Percentiles rank a stretch among this genome's conserved stretches.
Conservation (phyloP, 2,113 vertebrate species). For the Microcebus ravelobensis region DNA sequence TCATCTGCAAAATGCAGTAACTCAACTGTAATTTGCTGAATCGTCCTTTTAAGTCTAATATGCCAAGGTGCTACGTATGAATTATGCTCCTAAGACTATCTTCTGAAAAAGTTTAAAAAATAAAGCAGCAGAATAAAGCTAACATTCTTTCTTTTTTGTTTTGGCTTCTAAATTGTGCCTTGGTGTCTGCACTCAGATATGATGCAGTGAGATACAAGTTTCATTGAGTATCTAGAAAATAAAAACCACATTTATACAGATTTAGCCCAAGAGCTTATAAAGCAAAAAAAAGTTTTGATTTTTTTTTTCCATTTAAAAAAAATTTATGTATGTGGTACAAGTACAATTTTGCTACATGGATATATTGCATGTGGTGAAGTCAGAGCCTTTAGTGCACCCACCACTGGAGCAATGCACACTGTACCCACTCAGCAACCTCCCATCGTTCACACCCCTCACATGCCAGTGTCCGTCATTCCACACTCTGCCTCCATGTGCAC, state of each 20-base stretch:
- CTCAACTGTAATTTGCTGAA: not conserved
- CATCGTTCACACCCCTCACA: too few species aligned
- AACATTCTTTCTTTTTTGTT: not conserved
- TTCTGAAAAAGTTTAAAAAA: slow-evolving; percentile 15
- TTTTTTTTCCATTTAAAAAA: not conserved
- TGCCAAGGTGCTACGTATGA: not conserved
- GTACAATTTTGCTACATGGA: too few species aligned
- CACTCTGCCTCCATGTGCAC: too few species aligned
- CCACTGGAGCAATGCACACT: too few species aligned
- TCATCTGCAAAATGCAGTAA: not conserved
- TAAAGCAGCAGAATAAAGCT: not conserved
- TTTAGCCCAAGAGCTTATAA: slow-evolving; percentile 67
- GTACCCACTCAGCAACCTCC: too few species aligned
- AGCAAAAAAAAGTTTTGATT: not conserved
- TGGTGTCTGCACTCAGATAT: slow-evolving; percentile 69
- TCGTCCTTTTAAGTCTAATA: not conserved
- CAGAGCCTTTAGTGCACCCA: too few species aligned
- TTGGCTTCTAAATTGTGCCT: slow-evolving; percentile 65
- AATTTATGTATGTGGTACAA: too few species aligned
- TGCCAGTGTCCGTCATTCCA: too few species aligned
- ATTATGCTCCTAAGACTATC: not conserved
- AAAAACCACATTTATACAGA: slow-evolving; percentile 78
- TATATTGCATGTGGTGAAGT: too few species aligned
- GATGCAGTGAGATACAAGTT: slow-evolving; percentile 66
- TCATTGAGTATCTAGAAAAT: slow-evolving; percentile 65